These are phyloP conservation scores for Rhingia campestris DNA, from an alignment of 2,888 invertebrate species.

Conservation along the genomic window DNA sequence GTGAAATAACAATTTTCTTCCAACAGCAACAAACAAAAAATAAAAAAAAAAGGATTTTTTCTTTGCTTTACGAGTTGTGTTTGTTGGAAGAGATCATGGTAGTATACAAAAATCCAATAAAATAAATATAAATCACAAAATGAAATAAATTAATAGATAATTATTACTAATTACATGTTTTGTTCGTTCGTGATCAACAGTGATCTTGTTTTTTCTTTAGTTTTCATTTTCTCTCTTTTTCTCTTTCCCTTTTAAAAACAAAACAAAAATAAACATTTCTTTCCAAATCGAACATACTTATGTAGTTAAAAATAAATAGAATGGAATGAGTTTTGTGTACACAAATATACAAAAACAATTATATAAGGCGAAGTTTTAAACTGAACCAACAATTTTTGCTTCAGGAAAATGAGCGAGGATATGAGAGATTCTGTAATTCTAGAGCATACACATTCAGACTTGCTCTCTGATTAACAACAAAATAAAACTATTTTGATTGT, in stretches of 20 bases:
- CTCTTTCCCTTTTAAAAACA: slow-evolving; percentile 40
- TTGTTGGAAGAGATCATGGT: slow-evolving; percentile 48
- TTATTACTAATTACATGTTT: slow-evolving; percentile 64
- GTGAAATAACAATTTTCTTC: slow-evolving; percentile 36
- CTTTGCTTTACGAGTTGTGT: slow-evolving; percentile 41
- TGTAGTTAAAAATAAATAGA: slow-evolving; percentile 10
- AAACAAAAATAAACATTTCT: slow-evolving; percentile 37
- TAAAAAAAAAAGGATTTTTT: slow-evolving; percentile 12
- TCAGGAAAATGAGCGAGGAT: slow-evolving; percentile 29
- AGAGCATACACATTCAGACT: slow-evolving; percentile 51
- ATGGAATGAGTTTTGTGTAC: slow-evolving; percentile 63
- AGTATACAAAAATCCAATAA: slow-evolving; percentile 57
- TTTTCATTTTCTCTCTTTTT: slow-evolving; percentile 25
- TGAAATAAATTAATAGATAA: slow-evolving; percentile 67
- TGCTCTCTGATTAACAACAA: slow-evolving; percentile 15
- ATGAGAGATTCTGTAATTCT: slow-evolving; percentile 21
- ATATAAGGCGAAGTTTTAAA: slow-evolving; percentile 37
- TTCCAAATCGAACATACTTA: slow-evolving; percentile 18
- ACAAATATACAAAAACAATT: slow-evolving; percentile 61
- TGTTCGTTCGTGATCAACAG: slow-evolving; percentile 53
- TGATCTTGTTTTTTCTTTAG: slow-evolving; percentile 33
- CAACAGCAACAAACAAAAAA: slow-evolving; percentile 33
- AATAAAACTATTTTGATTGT: slow-evolving; percentile 9
- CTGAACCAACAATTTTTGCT: slow-evolving; percentile 28
- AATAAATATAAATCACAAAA: slow-evolving; percentile 68